A percentile compares a stretch with the other conserved stretches of the same genome.
These are phyloP conservation scores for Rattus rattus DNA, from an alignment of 2,113 vertebrate genomes.

Conservation along the genomic window DNA sequence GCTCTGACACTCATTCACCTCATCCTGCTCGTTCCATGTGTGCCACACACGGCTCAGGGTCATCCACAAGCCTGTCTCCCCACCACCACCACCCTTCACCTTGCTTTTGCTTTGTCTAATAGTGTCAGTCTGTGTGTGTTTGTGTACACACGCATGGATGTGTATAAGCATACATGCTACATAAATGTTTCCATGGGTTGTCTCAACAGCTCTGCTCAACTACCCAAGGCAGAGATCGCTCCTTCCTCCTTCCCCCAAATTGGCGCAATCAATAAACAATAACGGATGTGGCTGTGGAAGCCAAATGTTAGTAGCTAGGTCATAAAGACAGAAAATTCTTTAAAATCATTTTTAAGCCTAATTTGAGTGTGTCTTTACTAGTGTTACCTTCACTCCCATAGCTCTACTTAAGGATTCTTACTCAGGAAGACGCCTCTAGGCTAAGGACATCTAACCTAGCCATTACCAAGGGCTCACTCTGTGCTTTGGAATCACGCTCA, in stretches of 20 bases:
- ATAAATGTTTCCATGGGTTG: background rate
- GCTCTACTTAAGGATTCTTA: background rate
- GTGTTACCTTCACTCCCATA: background rate
- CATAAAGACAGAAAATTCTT: constrained; percentile 16
- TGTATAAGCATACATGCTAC: background rate
- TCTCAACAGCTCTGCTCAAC: background rate
- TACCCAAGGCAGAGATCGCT: background rate
- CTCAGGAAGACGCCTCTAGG: background rate
- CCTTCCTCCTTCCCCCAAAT: background rate
- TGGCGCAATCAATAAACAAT: constrained; percentile 13
- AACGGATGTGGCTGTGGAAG: background rate
- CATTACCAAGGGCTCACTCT: background rate
- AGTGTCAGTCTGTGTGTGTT: background rate
- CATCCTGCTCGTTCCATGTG: background rate
- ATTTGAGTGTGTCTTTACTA: background rate
- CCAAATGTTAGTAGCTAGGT: background rate
- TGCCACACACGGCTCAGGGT: background rate
- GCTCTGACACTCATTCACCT: constrained; percentile 51
- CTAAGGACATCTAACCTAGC: constrained; percentile 15
- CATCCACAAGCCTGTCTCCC: background rate
- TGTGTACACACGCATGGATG: background rate
- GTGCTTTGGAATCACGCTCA: constrained; percentile 3
- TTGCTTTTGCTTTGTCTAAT: background rate
- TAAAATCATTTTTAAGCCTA: background rate
- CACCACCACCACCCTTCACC: no score